These are phyloP conservation scores for Cydia fagiglandana DNA, from an alignment of 1,140 invertebrate species.

Conservation along the genomic window DNA sequence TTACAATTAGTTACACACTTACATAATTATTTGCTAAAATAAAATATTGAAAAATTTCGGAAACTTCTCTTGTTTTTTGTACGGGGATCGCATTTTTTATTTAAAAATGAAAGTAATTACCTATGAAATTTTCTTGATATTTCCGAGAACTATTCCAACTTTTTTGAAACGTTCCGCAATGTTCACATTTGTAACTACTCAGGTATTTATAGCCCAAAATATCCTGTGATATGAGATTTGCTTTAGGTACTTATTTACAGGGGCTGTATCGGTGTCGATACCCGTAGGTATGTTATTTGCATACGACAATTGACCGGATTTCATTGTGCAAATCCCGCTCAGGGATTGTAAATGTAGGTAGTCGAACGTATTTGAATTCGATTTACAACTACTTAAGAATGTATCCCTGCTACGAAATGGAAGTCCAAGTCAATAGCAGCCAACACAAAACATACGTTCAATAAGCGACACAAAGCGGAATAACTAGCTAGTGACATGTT, in stretches of 20 bases:
- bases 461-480: background rate
- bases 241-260: background rate
- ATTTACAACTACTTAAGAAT: background rate
- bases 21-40: too few species aligned
- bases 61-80: too few species aligned
- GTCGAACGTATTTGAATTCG: constrained; percentile 12
- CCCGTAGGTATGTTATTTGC: background rate
- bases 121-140: too few species aligned
- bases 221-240: too few species aligned
- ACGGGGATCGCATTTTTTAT: too few species aligned
- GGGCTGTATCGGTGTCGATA: background rate
- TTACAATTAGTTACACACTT: too few species aligned
- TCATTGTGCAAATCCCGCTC: constrained; percentile 2
- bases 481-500: background rate
- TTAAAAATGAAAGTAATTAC: too few species aligned
- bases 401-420: background rate
- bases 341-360: background rate
- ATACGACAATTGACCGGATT: background rate
- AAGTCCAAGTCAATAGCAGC: background rate
- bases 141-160: too few species aligned
- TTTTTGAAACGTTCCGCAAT: too few species aligned
- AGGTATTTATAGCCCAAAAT: too few species aligned
- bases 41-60: too few species aligned
- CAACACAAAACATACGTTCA: background rate
- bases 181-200: too few species aligned